Percentiles rank a stretch among this genome's conserved stretches.
phyloP scores from a whole-genome alignment of 2,797 vertebrate genomes.

The Uromys caudimaculatus region DNA sequence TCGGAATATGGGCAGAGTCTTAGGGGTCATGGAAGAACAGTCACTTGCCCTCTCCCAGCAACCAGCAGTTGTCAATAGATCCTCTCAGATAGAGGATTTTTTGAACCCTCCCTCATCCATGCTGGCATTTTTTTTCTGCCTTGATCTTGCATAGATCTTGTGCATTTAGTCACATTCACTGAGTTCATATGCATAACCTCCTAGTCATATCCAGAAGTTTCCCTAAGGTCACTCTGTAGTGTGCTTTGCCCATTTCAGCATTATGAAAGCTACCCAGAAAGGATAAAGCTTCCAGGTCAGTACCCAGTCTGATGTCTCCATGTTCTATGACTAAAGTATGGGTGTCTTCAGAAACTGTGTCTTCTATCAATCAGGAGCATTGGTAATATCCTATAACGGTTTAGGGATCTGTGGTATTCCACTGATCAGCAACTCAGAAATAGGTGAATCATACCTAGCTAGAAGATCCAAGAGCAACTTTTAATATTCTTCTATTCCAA shows the following conservation, averaged over 20 bases:
- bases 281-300: not conserved
- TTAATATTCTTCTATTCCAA: not conserved
- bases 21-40: not conserved
- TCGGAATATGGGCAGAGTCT: not conserved
- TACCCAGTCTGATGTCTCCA: not conserved
- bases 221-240: not conserved
- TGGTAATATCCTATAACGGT: not conserved
- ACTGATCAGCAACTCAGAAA: not conserved
- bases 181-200: not conserved
- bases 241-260: not conserved
- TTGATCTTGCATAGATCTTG: not conserved
- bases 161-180: not conserved
- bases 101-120: not conserved
- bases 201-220: not conserved
- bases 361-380: not conserved
- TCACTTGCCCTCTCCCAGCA: not conserved
- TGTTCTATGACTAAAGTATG: not conserved
- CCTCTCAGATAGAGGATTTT: not conserved
- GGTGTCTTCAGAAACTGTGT: not conserved
- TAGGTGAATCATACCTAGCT: not conserved
- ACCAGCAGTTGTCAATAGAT: not conserved
- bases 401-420: not conserved
- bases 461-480: not conserved
- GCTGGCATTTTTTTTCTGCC: not conserved
- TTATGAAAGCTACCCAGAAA: not conserved